Conservation (phyloP, 2,888 invertebrate species). For the Hypercompe scribonia region DNA sequence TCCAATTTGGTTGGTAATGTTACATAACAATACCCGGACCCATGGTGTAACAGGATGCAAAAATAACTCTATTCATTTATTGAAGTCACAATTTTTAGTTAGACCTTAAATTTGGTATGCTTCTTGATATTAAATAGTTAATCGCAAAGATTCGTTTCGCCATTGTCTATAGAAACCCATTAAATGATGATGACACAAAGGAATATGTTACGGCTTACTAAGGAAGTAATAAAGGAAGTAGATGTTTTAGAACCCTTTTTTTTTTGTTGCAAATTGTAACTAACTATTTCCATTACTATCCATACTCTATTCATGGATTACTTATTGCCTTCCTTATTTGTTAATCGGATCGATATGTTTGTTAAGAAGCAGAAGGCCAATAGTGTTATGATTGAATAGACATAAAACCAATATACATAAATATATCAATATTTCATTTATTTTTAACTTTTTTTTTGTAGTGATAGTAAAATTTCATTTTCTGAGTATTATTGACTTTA, state of each 20-base stretch:
- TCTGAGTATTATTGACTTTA: too few relatives aligned
- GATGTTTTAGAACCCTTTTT: conserved; percentile 39
- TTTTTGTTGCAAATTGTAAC: too few relatives aligned
- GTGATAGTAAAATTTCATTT: too few relatives aligned
- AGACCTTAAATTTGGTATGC: conserved; percentile 27
- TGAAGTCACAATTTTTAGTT: conserved; percentile 8
- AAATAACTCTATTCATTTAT: conserved; percentile 1
- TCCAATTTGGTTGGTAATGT: neutral
- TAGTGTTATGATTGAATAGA: neutral
- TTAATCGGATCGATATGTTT: neutral
- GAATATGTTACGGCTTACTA: conserved; percentile 41
- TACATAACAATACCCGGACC: neutral
- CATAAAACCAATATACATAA: too few relatives aligned
- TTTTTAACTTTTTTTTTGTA: too few relatives aligned
- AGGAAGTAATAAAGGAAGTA: conserved; percentile 60
- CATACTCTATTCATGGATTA: neutral
- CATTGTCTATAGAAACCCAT: conserved; percentile 37
- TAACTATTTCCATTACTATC: too few relatives aligned
- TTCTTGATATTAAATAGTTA: conserved; percentile 27
- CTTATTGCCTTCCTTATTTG: neutral
- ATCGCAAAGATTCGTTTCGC: conserved; percentile 31
- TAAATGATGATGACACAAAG: conserved; percentile 45
- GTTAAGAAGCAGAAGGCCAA: neutral
- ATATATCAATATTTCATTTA: too few relatives aligned
- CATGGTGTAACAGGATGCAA: neutral